Evolutionary conservation across 2,888 invertebrate genomes (phyloP).

Genomic region (Dione vanillae): DNA sequence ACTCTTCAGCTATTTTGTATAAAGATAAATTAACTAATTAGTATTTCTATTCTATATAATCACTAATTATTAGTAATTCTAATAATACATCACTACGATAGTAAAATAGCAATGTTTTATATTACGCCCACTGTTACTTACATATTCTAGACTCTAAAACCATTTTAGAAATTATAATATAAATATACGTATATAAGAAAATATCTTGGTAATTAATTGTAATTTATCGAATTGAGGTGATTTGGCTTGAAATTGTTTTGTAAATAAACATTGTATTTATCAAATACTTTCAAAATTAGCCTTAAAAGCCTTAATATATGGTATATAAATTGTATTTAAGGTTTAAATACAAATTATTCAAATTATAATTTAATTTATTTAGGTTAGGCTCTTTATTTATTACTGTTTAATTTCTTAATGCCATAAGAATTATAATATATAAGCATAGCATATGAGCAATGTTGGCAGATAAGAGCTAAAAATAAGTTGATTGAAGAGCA

Average conservation of each 20-base stretch:
- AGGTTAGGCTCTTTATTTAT: constrained; percentile 10
- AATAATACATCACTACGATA: constrained; percentile 26
- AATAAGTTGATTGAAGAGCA: too few relatives aligned
- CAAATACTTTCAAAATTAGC: constrained; percentile 9
- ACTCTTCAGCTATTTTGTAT: too few relatives aligned
- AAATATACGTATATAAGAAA: constrained; percentile 36
- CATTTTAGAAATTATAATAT: constrained; percentile 34
- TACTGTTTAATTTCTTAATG: too few relatives aligned
- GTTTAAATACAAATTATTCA: background rate
- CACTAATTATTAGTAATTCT: background rate
- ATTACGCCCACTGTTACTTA: constrained; percentile 37
- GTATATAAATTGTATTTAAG: constrained; percentile 8
- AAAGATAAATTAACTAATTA: background rate
- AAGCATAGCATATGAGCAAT: too few relatives aligned
- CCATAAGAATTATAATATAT: too few relatives aligned
- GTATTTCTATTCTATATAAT: background rate
- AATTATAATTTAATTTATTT: background rate
- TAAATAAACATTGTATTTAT: background rate
- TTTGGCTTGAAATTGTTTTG: constrained; percentile 25
- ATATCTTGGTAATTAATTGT: constrained; percentile 32
- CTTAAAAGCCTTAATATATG: background rate
- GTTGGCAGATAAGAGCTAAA: too few relatives aligned
- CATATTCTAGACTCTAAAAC: constrained; percentile 33
- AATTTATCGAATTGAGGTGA: constrained; percentile 34
- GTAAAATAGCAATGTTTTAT: constrained; percentile 39